Percentiles rank a stretch among this genome's conserved stretches.
Evolutionary conservation across 1,140 invertebrate species (phyloP).

Genomic region (Saccostrea echinata): DNA sequence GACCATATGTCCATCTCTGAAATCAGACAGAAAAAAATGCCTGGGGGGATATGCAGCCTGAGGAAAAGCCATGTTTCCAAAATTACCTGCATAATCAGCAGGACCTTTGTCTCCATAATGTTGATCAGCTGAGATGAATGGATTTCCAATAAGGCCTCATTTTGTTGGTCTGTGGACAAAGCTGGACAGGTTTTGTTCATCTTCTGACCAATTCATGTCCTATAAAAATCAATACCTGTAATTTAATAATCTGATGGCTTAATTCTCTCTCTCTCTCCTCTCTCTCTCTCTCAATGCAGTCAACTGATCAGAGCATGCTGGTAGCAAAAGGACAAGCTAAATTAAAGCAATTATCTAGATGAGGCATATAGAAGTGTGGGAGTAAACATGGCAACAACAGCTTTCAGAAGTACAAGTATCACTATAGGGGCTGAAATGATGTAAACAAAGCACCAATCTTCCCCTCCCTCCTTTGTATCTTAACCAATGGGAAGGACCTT

Average conservation of each 20-base stretch:
- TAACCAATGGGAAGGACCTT: not conserved
- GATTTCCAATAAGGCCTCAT: not conserved
- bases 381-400: not conserved
- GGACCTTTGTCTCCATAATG: not conserved
- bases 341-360: not conserved
- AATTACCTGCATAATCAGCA: no score
- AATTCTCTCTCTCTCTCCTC: not conserved
- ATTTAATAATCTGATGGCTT: not conserved
- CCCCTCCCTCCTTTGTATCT: not conserved
- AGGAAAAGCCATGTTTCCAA: not conserved
- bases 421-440: not conserved
- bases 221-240: not conserved
- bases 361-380: not conserved
- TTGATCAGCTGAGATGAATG: not conserved
- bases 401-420: not conserved
- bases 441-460: constrained; percentile 19
- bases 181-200: not conserved
- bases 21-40: no score
- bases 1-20: not conserved
- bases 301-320: not conserved
- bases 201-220: not conserved
- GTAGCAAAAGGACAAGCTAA: not conserved
- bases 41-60: no score
- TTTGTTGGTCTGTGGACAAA: not conserved
- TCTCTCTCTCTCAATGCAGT: not conserved